Evolutionary conservation across 2,113 vertebrate species (phyloP), one percentile per base, ranked within the genome.

Genomic region (Polyodon spathula): DNA sequence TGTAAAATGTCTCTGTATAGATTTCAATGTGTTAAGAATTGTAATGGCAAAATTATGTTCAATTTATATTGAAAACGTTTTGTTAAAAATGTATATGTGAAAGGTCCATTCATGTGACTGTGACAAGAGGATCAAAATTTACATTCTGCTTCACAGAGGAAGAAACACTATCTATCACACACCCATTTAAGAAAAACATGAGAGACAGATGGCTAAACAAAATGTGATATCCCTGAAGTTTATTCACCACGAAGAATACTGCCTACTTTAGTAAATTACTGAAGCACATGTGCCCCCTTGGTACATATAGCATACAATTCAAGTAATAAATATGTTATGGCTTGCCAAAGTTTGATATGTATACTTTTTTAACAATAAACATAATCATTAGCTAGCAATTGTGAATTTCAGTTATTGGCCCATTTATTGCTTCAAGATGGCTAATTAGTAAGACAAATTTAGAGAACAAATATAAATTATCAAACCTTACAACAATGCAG

Each of bases 161-260:
- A 65, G 37, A 60, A 42, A 4, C 5, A 69, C 58, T 75, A 75
- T 69, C 68, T 61, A 62, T 65, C 73, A 75, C 51, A 37, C 76
- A 66, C 71, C 72, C 73, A 70, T 70, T 65, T 65, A 81, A 69
- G 68, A 82, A 79, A 76, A 77, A 83, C 81, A 85, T 74, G 66
- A 70, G 71, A 84, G 81, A 69, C 85, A 89, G 86, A 85, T 86
- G 83, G 79, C 63, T 76, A 60, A 67, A 71, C 70, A 75, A 74
- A 75, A 44, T 75, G 75, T 77, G 78, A 84, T 83, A 68, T 76
- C 69, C 75, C 81, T 86, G 84, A 81, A 76, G 80, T 75, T 81
- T 79, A 77, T 68, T 83, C 81, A 85, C 65, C 64, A 77, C 77
- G 83, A 81, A 83, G 87, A 85, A 83, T 78, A 79, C 78, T 83